Percentiles rank a stretch among this genome's conserved stretches.
Evolutionary conservation across 2,888 invertebrate genomes (phyloP).

Genomic region (Teinopalpus imperialis): DNA sequence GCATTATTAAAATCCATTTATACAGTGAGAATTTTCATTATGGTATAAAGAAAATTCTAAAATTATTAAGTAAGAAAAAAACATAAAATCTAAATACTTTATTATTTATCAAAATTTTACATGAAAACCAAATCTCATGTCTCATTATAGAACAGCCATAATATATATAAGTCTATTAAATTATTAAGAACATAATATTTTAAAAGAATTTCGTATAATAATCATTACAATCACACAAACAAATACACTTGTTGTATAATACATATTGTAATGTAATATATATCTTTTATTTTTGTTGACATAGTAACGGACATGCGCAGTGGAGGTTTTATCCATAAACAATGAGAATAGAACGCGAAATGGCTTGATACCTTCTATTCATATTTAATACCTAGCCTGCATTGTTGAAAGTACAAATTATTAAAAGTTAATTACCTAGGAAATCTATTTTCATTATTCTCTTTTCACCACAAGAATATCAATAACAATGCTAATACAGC

Average conservation of each 20-base stretch:
- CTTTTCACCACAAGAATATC: no score
- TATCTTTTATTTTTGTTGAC: constrained; percentile 59
- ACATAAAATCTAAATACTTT: no score
- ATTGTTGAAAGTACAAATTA: not conserved
- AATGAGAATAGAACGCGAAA: constrained; percentile 48
- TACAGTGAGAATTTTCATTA: not conserved
- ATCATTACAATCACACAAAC: not conserved
- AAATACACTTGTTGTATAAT: not conserved
- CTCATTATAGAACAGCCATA: no score
- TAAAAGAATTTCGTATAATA: no score
- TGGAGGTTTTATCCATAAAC: constrained; percentile 62
- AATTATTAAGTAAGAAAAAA: no score
- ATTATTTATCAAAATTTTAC: no score
- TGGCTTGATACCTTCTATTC: constrained; percentile 28
- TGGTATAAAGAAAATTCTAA: no score
- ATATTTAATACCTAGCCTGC: constrained; percentile 15
- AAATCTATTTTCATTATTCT: no score
- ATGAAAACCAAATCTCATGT: no score
- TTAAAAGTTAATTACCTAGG: not conserved
- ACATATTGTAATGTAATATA: constrained; percentile 1
- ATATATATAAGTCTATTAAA: no score
- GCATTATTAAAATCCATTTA: not conserved
- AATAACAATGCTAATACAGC: no score
- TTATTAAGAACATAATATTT: no score
- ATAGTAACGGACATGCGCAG: constrained; percentile 72